Conservation (phyloP, 2,113 vertebrate species). For the Austrofundulus limnaeus region DNA sequence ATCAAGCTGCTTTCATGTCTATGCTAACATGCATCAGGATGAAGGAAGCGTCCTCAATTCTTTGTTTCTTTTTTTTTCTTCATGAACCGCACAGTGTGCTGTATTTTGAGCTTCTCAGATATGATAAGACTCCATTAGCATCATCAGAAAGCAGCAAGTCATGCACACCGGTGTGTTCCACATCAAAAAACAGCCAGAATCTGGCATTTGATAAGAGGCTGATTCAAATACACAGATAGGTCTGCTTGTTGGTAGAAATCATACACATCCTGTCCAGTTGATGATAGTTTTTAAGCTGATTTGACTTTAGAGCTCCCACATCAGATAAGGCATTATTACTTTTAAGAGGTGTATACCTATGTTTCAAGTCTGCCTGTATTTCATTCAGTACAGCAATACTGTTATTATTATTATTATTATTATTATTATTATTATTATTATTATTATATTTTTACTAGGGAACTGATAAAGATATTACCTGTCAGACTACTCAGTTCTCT, state of each 20-base stretch:
- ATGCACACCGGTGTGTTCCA: conserved; percentile 18
- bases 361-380: conserved; percentile 10
- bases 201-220: conserved; percentile 38
- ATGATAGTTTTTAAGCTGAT: conserved; percentile 25
- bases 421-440: too few relatives aligned
- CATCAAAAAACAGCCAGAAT: conserved; percentile 37
- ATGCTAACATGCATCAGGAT: conserved; percentile 28
- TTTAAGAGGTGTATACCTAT: neutral
- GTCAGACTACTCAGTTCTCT: neutral
- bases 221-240: conserved; percentile 32
- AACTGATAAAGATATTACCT: neutral
- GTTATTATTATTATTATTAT: too few relatives aligned
- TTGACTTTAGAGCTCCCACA: conserved; percentile 33
- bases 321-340: conserved; percentile 17
- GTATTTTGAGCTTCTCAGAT: conserved; percentile 29
- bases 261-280: conserved; percentile 27
- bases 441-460: neutral
- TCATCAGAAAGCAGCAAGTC: conserved; percentile 25
- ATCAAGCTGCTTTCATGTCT: conserved; percentile 51
- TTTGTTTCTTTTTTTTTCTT: conserved; percentile 27
- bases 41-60: conserved; percentile 33
- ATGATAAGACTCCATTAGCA: conserved; percentile 28
- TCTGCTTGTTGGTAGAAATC: conserved; percentile 10
- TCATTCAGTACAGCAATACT: neutral
- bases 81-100: conserved; percentile 3